A percentile compares a stretch with the other conserved stretches of the same genome.
Conservation (phyloP, 2,888 invertebrate species). For the Odontomyia ornata region DNA sequence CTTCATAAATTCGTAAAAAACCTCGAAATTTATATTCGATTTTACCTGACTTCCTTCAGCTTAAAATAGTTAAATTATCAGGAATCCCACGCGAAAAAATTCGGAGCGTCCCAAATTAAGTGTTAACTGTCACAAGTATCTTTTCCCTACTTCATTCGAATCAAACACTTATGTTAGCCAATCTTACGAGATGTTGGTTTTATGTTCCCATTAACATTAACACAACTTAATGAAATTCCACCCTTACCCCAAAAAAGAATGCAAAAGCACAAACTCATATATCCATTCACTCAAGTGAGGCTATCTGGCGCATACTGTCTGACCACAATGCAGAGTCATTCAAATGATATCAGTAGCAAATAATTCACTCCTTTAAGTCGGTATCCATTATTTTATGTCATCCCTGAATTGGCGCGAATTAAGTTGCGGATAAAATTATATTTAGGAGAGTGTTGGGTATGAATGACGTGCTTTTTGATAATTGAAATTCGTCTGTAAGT, state of each 20-base stretch:
- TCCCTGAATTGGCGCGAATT: not conserved
- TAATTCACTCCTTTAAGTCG: slow-evolving; percentile 20
- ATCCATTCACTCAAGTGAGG: not conserved
- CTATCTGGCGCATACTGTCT: no score
- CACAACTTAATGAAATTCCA: slow-evolving; percentile 13
- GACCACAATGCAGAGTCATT: not conserved
- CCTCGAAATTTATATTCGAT: no score
- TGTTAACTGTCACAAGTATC: slow-evolving; percentile 3
- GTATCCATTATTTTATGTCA: slow-evolving; percentile 36
- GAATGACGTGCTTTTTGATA: no score
- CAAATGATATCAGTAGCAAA: slow-evolving; percentile 27
- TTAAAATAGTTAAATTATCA: no score
- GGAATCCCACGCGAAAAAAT: no score
- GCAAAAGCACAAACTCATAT: not conserved
- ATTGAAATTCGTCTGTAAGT: no score
- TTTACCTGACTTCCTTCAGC: no score
- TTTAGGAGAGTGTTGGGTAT: not conserved
- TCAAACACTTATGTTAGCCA: not conserved
- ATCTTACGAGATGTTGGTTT: not conserved
- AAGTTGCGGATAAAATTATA: not conserved
- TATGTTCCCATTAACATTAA: slow-evolving; percentile 13
- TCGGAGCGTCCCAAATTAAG: not conserved
- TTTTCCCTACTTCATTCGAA: not conserved
- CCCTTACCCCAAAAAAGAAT: not conserved
- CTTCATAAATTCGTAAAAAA: no score